Conservation (phyloP, 2,888 invertebrate species). For the Alloplasta piceator region DNA sequence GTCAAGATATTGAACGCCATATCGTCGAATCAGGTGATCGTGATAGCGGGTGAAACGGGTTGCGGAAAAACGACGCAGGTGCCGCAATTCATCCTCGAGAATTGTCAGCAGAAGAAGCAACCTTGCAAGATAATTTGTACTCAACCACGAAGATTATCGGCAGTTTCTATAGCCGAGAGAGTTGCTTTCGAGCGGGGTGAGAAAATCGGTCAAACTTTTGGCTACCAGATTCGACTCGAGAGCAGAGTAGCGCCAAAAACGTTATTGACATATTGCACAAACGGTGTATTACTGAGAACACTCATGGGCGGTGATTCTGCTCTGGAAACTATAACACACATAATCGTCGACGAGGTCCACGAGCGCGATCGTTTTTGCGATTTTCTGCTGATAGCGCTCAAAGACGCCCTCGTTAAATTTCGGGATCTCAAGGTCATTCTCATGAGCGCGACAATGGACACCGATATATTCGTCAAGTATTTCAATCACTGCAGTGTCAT, state of each 20-base stretch:
- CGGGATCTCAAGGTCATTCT: conserved; percentile 92
- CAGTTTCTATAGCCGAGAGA: conserved; percentile 94
- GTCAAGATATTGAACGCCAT: conserved; percentile 87
- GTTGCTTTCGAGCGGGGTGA: conserved; percentile 91
- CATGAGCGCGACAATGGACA: conserved; percentile 98
- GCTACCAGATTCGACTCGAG: conserved; percentile 96
- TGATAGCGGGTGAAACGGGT: conserved; percentile 94
- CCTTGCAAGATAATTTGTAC: conserved; percentile 95
- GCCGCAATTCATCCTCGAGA: conserved; percentile 95
- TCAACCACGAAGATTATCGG: conserved; percentile 96
- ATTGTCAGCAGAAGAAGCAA: conserved; percentile 86
- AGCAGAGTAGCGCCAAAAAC: conserved; percentile 92
- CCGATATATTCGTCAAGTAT: conserved; percentile 91
- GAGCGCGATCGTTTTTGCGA: conserved; percentile 97
- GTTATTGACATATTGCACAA: conserved; percentile 95
- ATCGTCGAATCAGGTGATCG: conserved; percentile 85
- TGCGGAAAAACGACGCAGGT: conserved; percentile 98
- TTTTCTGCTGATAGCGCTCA: conserved; percentile 93
- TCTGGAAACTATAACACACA: conserved; percentile 91
- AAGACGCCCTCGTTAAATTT: conserved; percentile 89
- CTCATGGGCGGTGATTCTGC: conserved; percentile 92
- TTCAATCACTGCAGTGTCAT: conserved; percentile 92
- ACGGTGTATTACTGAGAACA: conserved; percentile 94
- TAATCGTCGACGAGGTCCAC: conserved; percentile 97
- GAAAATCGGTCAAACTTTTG: conserved; percentile 88